Percentiles rank a stretch among this genome's conserved stretches.
Conservation (phyloP, 2,888 invertebrate genomes). For the Melanchra persicariae region DNA sequence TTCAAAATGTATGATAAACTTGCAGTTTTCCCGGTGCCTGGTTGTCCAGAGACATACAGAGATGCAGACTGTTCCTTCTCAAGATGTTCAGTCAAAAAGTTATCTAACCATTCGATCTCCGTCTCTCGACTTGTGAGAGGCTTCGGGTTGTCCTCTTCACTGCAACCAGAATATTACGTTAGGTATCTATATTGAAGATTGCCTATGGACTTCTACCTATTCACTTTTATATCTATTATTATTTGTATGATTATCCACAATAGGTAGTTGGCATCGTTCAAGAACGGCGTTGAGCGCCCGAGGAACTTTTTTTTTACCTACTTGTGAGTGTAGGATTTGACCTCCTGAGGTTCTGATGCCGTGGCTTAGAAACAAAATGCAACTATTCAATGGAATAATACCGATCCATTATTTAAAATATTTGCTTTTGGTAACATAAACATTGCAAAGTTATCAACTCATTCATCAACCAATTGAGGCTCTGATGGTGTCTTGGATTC, state of each 20-base stretch:
- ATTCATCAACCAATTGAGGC: too few relatives aligned
- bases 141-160: conserved; percentile 64
- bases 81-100: conserved; percentile 93
- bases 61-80: conserved; percentile 93
- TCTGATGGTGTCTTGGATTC: too few relatives aligned
- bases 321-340: too few relatives aligned
- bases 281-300: too few relatives aligned
- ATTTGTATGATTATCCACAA: background rate
- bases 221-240: background rate
- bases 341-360: too few relatives aligned
- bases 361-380: too few relatives aligned
- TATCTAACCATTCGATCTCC: conserved; percentile 93
- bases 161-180: conserved; percentile 39
- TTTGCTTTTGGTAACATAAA: too few relatives aligned
- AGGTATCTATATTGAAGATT: background rate
- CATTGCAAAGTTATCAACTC: too few relatives aligned
- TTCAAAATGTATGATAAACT: conserved; percentile 94
- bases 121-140: conserved; percentile 94
- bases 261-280: background rate
- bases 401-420: too few relatives aligned
- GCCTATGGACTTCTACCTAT: background rate
- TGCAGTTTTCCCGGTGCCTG: conserved; percentile 99
- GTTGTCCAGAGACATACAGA: conserved; percentile 98
- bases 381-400: too few relatives aligned
- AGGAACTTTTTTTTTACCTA: too few relatives aligned